Conservation (phyloP, 2,888 invertebrate species). For the Congeria kusceri region DNA sequence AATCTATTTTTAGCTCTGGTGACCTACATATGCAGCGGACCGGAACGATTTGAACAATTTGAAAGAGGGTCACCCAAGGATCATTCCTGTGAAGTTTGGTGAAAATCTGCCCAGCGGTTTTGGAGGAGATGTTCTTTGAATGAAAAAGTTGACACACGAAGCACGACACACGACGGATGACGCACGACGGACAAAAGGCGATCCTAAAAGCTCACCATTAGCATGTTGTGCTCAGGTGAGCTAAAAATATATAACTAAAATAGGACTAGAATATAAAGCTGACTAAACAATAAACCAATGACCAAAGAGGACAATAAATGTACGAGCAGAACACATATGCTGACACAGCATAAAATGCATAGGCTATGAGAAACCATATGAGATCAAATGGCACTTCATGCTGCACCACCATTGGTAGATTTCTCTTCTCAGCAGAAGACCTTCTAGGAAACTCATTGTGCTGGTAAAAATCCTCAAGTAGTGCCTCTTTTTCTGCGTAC, state of each 20-base stretch:
- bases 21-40: no score
- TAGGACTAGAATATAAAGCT: conserved; percentile 53
- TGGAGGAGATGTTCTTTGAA: no score
- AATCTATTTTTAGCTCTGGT: no score
- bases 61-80: no score
- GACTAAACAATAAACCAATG: conserved; percentile 36
- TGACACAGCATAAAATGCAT: conserved; percentile 65
- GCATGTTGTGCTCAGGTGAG: no score
- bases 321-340: conserved; percentile 64
- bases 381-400: conserved; percentile 56
- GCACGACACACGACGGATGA: no score
- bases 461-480: conserved; percentile 93
- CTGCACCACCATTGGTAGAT: conserved; percentile 52
- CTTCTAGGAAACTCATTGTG: conserved; percentile 89
- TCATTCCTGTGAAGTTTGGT: no score
- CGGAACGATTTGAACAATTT: no score
- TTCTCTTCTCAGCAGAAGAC: conserved; percentile 56
- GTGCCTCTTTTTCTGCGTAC: conserved; percentile 94
- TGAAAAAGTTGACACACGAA: no score
- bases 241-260: not conserved
- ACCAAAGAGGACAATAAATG: conserved; percentile 60
- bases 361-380: conserved; percentile 42
- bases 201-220: no score
- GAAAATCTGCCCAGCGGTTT: no score
- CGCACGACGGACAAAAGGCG: no score